Percentiles rank a stretch among this genome's conserved stretches.
phyloP scores from a whole-genome alignment of 2,797 vertebrate genomes.

The Onychomys leucogaster region DNA sequence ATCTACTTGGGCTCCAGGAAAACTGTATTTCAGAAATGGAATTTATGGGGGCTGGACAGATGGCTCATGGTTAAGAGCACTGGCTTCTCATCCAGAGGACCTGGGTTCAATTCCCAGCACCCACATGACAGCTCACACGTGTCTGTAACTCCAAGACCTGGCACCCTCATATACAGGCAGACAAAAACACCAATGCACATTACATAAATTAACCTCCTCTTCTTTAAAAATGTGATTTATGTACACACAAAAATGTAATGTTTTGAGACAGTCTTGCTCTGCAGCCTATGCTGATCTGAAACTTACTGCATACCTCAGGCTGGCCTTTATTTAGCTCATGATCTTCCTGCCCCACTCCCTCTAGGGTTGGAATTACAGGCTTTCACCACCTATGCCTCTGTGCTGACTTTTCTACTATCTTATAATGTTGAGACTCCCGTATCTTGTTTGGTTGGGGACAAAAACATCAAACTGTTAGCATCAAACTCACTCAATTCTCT shows the following conservation, averaged over 20 bases:
- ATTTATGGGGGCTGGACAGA: background rate
- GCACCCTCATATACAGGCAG: background rate
- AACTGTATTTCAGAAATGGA: background rate
- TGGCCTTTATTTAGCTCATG: background rate
- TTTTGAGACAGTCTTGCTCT: background rate
- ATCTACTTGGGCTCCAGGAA: background rate
- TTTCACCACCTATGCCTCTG: background rate
- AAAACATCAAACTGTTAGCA: no score
- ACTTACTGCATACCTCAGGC: background rate
- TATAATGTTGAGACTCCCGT: background rate
- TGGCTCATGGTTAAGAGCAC: background rate
- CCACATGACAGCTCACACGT: background rate
- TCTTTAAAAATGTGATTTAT: background rate
- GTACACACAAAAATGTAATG: background rate
- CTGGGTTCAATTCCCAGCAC: background rate
- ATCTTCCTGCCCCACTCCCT: background rate
- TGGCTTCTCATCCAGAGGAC: background rate
- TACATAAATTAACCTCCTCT: background rate
- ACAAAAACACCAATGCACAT: background rate
- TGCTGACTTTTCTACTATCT: background rate
- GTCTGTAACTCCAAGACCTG: background rate
- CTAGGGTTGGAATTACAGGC: background rate
- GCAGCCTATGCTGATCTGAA: background rate
- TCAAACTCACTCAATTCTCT: background rate
- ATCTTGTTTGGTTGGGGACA: background rate